Evolutionary conservation across 2,888 invertebrate species (phyloP), one percentile per base, ranked within the genome.

Genomic region (Chloroclystis v-ata): DNA sequence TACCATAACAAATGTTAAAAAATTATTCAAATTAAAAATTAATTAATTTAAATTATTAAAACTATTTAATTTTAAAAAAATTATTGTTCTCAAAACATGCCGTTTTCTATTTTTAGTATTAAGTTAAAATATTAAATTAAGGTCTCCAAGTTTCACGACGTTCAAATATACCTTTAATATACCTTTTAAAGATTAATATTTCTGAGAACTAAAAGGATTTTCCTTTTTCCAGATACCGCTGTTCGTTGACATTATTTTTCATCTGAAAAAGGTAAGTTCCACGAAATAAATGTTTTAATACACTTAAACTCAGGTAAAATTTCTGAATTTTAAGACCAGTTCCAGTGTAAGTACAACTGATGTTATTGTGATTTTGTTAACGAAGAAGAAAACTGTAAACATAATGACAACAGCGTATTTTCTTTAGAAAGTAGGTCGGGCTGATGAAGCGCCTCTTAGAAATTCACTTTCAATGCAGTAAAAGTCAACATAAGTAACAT

Each of bases 341-440:
- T 20, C 5, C 20, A 2, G 20, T 20, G 5, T 6, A 26, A 26
- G 8, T 9, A 6, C 26, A 6, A 24, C 35, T 20, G 35, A 5
- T 51, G 49, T 51, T 51, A 52, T 52, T 53, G 43, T 55, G 49
- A 57, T 55, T 47, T 53, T 53, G 49, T 57, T 56, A 61, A 56
- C 52, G 47, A 43, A 53, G 54, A 54, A 48, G 62, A 62, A 65
- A 66, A 67, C 61, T 60, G 49, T n/a, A n/a, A 56, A 57, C 56
- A 51, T 65, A 59, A 69, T 64, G 50, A 53, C 60, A 64, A 61
- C 56, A 65, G 60, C 67, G 63, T 63, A 73, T 78, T 78, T 76
- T 79, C 75, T 74, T 63, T 68, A 67, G 78, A 78, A 79, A 81
- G 78, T 75, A 56, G 73, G 75, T 60, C 68, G 55, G 37, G 35